Evolutionary conservation across 2,888 invertebrate genomes (phyloP).

Genomic region (Arrhopalites spinosus): DNA sequence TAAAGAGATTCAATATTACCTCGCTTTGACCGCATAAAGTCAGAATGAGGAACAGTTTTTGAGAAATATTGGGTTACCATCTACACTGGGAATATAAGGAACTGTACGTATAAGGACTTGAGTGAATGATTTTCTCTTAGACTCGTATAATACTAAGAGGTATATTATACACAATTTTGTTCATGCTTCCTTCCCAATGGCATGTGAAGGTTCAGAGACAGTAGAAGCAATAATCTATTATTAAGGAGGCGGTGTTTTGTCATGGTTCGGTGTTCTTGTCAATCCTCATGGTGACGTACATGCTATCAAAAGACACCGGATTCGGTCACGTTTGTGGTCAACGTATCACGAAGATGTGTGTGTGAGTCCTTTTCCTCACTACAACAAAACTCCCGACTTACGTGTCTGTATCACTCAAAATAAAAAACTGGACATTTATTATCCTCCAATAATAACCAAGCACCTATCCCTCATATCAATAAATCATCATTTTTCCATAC

Average conservation of each 20-base stretch:
- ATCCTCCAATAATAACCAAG: too few relatives aligned
- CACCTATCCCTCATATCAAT: too few relatives aligned
- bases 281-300: conserved; percentile 43
- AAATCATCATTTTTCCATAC: too few relatives aligned
- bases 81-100: too few relatives aligned
- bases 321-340: conserved; percentile 52
- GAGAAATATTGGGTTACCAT: too few relatives aligned
- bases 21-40: background rate
- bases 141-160: background rate
- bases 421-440: too few relatives aligned
- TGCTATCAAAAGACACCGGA: conserved; percentile 40
- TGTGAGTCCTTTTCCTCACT: conserved; percentile 21
- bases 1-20: background rate
- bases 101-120: too few relatives aligned
- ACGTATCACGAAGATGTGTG: conserved; percentile 50
- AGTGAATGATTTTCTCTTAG: too few relatives aligned
- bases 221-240: conserved; percentile 46
- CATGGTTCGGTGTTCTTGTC: conserved; percentile 51
- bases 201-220: conserved; percentile 28
- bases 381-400: background rate
- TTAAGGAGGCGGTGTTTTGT: conserved; percentile 52
- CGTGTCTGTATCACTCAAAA: too few relatives aligned
- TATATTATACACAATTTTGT: too few relatives aligned
- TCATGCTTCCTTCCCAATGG: background rate
- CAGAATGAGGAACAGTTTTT: background rate